Conservation (phyloP, 2,113 vertebrate genomes). For the Bubalus kerabau region DNA sequence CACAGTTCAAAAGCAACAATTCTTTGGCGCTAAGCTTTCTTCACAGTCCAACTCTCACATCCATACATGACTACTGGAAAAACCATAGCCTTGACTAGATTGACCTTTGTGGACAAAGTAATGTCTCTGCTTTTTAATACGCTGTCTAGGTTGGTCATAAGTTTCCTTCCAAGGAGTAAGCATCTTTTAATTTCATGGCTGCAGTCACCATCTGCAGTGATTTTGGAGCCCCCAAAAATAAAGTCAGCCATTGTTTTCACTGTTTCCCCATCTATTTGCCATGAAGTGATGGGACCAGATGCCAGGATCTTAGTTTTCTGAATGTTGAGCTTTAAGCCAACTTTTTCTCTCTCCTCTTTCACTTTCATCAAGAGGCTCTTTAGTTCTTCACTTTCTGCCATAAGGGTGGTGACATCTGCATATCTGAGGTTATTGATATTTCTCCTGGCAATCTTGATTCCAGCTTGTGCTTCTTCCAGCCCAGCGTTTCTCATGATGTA, state of each 20-base stretch:
- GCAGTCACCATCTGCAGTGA: background rate
- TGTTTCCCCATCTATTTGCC: background rate
- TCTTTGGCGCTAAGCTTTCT: accelerated
- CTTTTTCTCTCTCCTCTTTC: background rate
- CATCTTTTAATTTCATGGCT: background rate
- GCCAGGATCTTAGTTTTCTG: background rate
- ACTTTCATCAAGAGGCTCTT: background rate
- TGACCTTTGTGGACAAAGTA: background rate
- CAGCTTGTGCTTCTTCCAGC: background rate
- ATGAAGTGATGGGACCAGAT: background rate
- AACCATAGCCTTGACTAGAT: background rate
- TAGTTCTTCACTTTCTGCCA: background rate
- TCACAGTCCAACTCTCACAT: background rate
- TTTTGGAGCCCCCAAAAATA: background rate
- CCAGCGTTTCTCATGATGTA: background rate
- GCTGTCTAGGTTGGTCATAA: background rate
- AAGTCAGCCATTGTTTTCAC: background rate
- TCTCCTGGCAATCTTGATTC: background rate
- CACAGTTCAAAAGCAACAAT: background rate
- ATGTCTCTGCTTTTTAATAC: background rate
- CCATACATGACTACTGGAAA: background rate
- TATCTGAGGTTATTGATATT: background rate
- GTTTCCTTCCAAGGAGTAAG: background rate
- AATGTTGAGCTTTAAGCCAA: background rate
- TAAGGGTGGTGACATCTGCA: background rate